Percentiles rank a stretch among this genome's conserved stretches.
Evolutionary conservation across 2,797 vertebrate species (phyloP).

Genomic region (Rousettus madagascariensis): DNA sequence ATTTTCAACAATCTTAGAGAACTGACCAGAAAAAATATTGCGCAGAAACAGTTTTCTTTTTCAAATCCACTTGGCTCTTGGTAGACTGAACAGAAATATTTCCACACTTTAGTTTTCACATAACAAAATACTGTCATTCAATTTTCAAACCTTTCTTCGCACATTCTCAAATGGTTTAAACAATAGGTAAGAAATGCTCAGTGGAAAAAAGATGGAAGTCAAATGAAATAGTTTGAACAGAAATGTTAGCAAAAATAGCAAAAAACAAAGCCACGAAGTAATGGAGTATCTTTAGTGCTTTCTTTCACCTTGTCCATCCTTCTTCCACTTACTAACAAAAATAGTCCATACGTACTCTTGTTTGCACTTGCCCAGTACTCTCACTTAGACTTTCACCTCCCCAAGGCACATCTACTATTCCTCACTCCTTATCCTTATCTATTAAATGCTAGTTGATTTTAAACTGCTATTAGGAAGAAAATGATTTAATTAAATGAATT

Average conservation of each 20-base stretch:
- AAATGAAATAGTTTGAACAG: not conserved
- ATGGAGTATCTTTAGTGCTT: not conserved
- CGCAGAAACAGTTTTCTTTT: not conserved
- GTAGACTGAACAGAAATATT: slow-evolving; percentile 58
- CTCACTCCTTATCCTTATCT: not conserved
- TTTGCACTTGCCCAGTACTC: not conserved
- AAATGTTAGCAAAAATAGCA: slow-evolving; percentile 41
- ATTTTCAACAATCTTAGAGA: slow-evolving; percentile 7
- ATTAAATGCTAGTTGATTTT: not conserved
- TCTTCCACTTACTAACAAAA: not conserved
- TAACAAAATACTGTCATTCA: slow-evolving; percentile 52
- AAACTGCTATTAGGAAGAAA: not conserved
- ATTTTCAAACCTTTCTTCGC: slow-evolving; percentile 52
- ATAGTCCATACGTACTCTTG: not conserved
- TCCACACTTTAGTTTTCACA: slow-evolving; percentile 9
- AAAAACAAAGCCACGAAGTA: not conserved
- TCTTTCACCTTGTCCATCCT: not conserved
- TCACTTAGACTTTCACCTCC: not conserved
- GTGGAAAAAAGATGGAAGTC: not conserved
- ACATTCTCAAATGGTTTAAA: slow-evolving; percentile 30
- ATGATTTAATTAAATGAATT: not conserved
- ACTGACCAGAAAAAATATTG: slow-evolving; percentile 28
- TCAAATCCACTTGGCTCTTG: slow-evolving; percentile 29
- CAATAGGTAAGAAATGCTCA: not conserved
- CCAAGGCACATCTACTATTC: not conserved